Evolutionary conservation across 2,888 invertebrate species (phyloP), one percentile per base, ranked within the genome.

Genomic region (Leptura quadrifasciata): DNA sequence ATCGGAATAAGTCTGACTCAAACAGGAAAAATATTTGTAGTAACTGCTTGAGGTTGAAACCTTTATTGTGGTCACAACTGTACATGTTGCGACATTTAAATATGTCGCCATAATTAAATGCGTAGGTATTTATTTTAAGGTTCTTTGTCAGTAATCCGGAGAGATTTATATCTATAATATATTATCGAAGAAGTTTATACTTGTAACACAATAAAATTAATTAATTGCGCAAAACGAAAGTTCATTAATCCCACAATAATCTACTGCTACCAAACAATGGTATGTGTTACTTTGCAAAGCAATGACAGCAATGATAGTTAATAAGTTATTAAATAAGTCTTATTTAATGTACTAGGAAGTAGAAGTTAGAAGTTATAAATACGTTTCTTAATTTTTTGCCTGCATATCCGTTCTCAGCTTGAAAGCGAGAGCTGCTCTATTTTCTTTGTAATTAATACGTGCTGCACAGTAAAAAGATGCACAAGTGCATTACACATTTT

Each of bases 391-490:
- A 52, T 65, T 65, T 67, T 65, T 67, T 54, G 17, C 65, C 47
- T 20, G 21, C 47, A 24, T 54, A 52, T 67, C 47, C 65, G 52
- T 24, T 64, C 52, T 24, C 60, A 8, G n/a, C 54, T 27, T 24
- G 24, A 67, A 52, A 52, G 65, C 24, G 24, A 67, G 65, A 39
- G 65, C 3, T 17, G 10, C 15, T 17, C 52, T 27, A 67, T 54
- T 52, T 67, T 67, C 65, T 20, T 6, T 24, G 54, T 67, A 67
- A 67, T 67, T 67, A 67, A 67, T 64, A 15, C 12, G 64, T 12
- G 17, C 58, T 21, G n/a, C 58, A 10, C n/a, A 24, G 10, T 3
- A 27, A 31, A 61, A 61, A 27, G 60, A 27, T n/a, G 17, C 60
- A 61, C 27, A 61, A 61, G 60, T 61, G 27, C 31, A 24, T 31